These are phyloP conservation scores for Protobothrops mucrosquamatus DNA, from an alignment of 2,113 vertebrate species.

Conservation along the genomic window DNA sequence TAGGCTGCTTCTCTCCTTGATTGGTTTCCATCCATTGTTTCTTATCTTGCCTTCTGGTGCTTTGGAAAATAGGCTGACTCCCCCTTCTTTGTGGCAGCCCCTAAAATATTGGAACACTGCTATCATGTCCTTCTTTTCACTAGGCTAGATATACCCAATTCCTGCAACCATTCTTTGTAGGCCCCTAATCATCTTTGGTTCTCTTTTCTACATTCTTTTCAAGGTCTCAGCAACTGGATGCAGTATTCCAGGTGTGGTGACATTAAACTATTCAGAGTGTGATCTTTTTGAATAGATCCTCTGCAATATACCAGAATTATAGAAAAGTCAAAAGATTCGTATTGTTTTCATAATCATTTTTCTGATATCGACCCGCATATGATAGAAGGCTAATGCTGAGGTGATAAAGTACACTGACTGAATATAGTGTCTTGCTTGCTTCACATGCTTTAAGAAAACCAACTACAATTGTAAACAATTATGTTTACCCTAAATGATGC, in stretches of 20 bases:
- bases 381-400: not conserved
- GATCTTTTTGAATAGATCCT: not conserved
- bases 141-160: not conserved
- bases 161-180: not conserved
- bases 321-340: not conserved
- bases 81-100: not conserved
- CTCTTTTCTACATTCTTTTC: not conserved
- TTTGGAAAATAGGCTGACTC: not conserved
- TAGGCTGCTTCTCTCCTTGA: not conserved
- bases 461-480: not conserved
- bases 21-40: not conserved
- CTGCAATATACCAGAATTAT: not conserved
- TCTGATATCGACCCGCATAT: not conserved
- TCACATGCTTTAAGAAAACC: slow-evolving; percentile 25
- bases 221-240: not conserved
- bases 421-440: slow-evolving; percentile 2
- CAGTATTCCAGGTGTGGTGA: not conserved
- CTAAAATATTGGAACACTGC: not conserved
- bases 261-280: not conserved
- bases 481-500: slow-evolving; percentile 19
- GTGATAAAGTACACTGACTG: not conserved
- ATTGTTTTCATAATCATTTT: not conserved
- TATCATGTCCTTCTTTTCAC: not conserved
- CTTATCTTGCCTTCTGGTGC: not conserved
- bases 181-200: not conserved